A percentile compares a stretch with the other conserved stretches of the same genome.
Conservation (phyloP, 2,113 vertebrate species). For the Dicrurus megarhynchus region DNA sequence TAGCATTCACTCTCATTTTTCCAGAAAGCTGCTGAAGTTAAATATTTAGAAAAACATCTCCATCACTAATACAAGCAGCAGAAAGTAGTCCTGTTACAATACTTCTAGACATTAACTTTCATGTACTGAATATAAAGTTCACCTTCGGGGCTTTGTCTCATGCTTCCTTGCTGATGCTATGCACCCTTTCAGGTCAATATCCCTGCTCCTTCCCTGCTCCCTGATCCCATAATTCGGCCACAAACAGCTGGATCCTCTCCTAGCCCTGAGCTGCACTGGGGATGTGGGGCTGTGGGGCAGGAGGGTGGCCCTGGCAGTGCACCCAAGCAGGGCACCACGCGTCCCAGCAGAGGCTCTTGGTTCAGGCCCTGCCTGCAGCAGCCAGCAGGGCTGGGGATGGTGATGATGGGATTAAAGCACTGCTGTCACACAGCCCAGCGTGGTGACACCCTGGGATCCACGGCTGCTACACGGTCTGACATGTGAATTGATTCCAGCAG, state of each 20-base stretch:
- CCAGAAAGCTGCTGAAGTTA: background rate
- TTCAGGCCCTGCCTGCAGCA: background rate
- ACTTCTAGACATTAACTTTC: background rate
- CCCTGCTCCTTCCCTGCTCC: background rate
- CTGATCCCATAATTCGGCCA: background rate
- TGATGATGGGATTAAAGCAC: fast-evolving
- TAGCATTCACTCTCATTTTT: background rate
- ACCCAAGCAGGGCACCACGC: background rate
- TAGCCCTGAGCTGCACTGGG: background rate
- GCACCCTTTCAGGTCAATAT: background rate
- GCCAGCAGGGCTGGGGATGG: background rate
- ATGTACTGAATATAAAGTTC: background rate
- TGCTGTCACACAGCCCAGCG: background rate
- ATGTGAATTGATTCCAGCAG: background rate
- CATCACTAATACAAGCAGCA: background rate
- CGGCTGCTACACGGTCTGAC: background rate
- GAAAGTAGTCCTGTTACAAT: background rate
- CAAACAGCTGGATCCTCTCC: background rate
- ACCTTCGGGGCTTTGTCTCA: background rate
- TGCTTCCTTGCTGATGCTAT: background rate
- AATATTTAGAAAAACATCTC: background rate
- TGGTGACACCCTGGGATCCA: background rate
- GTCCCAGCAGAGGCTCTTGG: background rate
- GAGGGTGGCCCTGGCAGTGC: background rate
- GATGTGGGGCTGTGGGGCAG: background rate